phyloP scores from a whole-genome alignment of 2,797 vertebrate genomes.

The Echiichthys vipera region DNA sequence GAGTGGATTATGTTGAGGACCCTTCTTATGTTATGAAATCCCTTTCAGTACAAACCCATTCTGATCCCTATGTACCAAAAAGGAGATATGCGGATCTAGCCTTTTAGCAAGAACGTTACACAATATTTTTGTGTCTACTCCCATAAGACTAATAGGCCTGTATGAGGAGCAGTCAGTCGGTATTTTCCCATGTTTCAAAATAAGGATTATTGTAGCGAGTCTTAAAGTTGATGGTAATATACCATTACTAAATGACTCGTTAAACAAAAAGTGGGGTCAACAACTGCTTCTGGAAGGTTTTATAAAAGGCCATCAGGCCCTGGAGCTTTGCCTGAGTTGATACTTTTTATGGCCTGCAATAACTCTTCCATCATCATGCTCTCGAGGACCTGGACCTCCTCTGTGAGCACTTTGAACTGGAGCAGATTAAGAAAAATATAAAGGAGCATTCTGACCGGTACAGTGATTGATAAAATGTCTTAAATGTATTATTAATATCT shows the following conservation, averaged over 20 bases:
- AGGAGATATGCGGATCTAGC: conserved; percentile 1
- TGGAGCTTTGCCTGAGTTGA: neutral
- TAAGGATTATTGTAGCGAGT: neutral
- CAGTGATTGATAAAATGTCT: neutral
- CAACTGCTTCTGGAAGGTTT: conserved; percentile 20
- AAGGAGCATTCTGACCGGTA: conserved; percentile 5
- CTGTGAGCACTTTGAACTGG: neutral
- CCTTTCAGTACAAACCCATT: neutral
- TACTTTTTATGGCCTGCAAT: neutral
- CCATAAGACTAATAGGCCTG: conserved; percentile 17
- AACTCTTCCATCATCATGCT: neutral
- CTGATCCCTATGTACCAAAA: neutral
- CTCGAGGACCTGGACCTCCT: conserved; percentile 1
- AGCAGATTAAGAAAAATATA: neutral
- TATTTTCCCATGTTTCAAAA: conserved; percentile 12
- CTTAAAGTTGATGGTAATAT: conserved; percentile 2
- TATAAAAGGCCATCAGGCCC: conserved; percentile 18
- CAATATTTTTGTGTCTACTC: conserved; percentile 19
- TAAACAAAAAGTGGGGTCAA: conserved; percentile 12
- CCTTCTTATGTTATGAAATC: neutral
- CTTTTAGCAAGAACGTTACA: conserved; percentile 12
- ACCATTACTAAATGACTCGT: neutral
- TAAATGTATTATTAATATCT: neutral
- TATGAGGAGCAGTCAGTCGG: conserved; percentile 13
- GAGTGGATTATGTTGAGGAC: neutral